Percentiles rank a stretch among this genome's conserved stretches.
Conservation (phyloP, 2,113 vertebrate species). For the Psophia crepitans region DNA sequence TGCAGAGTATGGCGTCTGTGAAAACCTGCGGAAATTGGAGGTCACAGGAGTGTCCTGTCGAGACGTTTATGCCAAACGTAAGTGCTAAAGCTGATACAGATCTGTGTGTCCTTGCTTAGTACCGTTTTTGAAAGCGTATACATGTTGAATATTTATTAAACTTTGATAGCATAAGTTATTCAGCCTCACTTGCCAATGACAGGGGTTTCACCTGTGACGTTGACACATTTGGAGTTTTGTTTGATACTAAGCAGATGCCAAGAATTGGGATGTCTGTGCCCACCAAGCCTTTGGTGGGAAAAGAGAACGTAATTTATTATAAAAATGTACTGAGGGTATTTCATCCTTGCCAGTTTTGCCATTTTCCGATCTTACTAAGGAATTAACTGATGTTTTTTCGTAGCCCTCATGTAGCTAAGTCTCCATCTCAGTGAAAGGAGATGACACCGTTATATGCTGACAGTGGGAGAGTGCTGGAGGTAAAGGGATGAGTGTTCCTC, state of each 20-base stretch:
- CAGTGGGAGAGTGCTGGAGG: not conserved
- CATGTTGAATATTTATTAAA: not conserved
- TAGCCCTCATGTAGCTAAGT: not conserved
- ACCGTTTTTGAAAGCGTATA: not conserved
- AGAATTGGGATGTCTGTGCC: not conserved
- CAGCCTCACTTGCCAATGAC: not conserved
- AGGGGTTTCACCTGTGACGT: not conserved
- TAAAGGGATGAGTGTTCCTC: not conserved
- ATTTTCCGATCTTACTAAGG: not conserved
- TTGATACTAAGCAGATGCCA: not conserved
- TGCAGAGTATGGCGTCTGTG: constrained; percentile 92
- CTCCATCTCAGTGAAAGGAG: not conserved
- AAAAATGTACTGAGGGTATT: accelerated
- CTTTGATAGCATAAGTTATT: not conserved
- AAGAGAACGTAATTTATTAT: not conserved
- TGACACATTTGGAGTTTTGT: not conserved
- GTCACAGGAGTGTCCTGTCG: constrained; percentile 86
- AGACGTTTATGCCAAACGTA: constrained; percentile 96
- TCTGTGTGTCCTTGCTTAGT: not conserved
- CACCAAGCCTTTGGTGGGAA: not conserved
- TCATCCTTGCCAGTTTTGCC: not conserved
- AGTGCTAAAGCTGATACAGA: constrained; percentile 52
- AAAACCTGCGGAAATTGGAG: constrained; percentile 90
- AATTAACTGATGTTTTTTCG: not conserved
- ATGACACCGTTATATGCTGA: accelerated